Conservation (phyloP, 1,140 invertebrate species). For the Nasonia vitripennis region DNA sequence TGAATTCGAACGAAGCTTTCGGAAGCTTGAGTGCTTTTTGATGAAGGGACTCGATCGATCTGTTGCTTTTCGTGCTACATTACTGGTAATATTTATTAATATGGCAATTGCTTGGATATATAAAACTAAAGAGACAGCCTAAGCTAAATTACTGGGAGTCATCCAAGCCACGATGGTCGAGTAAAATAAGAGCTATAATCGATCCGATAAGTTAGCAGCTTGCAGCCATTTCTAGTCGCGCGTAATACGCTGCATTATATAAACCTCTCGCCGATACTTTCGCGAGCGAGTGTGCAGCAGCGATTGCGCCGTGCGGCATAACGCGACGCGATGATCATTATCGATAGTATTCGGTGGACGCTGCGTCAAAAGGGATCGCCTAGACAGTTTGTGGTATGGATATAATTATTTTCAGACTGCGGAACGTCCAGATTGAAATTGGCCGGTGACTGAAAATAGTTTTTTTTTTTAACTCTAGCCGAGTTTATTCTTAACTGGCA, state of each 20-base stretch:
- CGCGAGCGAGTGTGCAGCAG: neutral
- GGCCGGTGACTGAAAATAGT: too few relatives aligned
- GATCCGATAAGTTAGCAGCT: conserved; percentile 69
- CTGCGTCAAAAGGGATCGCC: neutral
- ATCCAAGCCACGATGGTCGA: conserved; percentile 59
- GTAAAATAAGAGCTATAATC: conserved; percentile 74
- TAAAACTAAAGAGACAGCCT: conserved; percentile 55
- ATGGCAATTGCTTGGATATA: too few relatives aligned
- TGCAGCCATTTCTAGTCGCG: neutral
- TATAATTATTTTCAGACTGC: too few relatives aligned
- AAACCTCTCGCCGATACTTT: neutral
- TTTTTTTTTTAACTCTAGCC: too few relatives aligned
- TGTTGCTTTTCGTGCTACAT: too few relatives aligned
- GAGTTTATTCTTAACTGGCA: too few relatives aligned
- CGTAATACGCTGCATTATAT: neutral
- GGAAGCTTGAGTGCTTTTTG: neutral
- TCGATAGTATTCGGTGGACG: neutral
- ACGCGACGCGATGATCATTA: conserved; percentile 6
- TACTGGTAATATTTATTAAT: too few relatives aligned
- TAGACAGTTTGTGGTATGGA: too few relatives aligned
- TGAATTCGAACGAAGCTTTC: neutral
- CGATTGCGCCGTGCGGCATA: neutral
- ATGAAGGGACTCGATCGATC: neutral
- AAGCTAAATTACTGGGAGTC: conserved; percentile 62
- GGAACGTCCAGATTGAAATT: too few relatives aligned